Evolutionary conservation across 2,888 invertebrate genomes (phyloP), one percentile per base, ranked within the genome.

Genomic region (Drosophila gaucha): DNA sequence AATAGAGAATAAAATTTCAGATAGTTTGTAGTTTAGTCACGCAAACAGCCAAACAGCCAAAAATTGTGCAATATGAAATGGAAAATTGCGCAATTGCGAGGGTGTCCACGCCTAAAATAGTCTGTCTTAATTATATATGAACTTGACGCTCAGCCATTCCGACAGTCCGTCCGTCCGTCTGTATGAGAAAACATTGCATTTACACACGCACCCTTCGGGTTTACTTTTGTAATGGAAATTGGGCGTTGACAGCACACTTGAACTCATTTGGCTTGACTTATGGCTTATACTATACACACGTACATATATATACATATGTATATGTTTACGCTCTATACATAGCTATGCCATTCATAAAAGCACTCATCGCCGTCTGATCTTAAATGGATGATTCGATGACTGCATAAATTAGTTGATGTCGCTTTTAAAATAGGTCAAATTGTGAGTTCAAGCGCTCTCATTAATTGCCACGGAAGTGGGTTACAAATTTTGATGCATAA

Each of bases 121-220:
- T 63, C 44, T 39, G 60, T 51, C 60, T 80, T 78, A 82, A 82
- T 86, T 82, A 72, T 67, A 72, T 84, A 46, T 80, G 86, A 86
- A 84, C 82, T 82, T 82, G 82, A 36, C 57, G 55, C 26, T 24
- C 30, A 30, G 20, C 3, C 31, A 56, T 31, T 12, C 35, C 43
- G 47, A 14, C 50, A 52, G 69, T 65, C 54, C 46, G 35, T 14
- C 16, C 3, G 33, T n/a, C n/a, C 2, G 9, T n/a, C 12, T n/a
- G 46, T 9, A 6, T 2, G 47, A 18, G 20, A 20, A 47, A 30
- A 22, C 56, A 69, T 64, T 64, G 62, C 69, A 63, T 67, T 67
- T 59, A 49, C 44, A 43, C 75, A 78, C 78, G 78, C 67, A 67
- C 60, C 31, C 24, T 30, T 28, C 26, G 6, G 8, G 16, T 9